Base-by-base conservation (phyloP, 2,888 invertebrate genomes). In the Cheilosia soror region DNA sequence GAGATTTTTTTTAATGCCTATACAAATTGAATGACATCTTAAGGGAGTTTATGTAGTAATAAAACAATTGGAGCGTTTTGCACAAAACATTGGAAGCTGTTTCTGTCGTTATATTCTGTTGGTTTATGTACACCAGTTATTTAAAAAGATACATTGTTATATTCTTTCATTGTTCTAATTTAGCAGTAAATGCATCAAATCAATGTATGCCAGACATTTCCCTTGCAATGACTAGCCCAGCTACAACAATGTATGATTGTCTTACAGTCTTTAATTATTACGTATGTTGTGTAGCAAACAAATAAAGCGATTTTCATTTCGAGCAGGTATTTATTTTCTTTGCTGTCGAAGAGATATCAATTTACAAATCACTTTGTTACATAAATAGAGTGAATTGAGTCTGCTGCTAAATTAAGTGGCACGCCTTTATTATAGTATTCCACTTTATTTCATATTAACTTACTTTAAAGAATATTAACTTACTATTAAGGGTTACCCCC, bases 291-390 rank as follows among this genome's bases (percentile, higher is more conserved):
- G 7, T 62, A 31, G 13, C 4, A 7, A 29, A 3, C 15, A 44
- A 27, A 62, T 9, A 44, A 40, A 47, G 27, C 2, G 31, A 49
- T 47, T 63, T 62, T 20, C 44, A 20, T 11, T 15, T 11, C 20
- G 6, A 37, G 2, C 9, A 58, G 20, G 5, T 58, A 58, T 20
- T 27, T 60, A n/a, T 63, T 33, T 6, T 29, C 9, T 29, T 27
- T 27, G n/a, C 5, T 33, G 1, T 15, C n/a, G n/a, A n/a, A 47
- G 2, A 63, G 47, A 20, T 63, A 63, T 63, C 63, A 47, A 33
- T 47, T 63, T 33, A 44, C 63, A 20, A 63, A 63, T 31, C 49
- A 63, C 47, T 33, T 63, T 47, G 20, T 20, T 47, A 5, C 20
- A 13, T 20, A 47, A 63, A 63, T 31, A 63, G 15, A 15, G 31